A percentile compares a stretch with the other conserved stretches of the same genome.
phyloP scores from a whole-genome alignment of 2,113 vertebrate species.

The Varanus komodoensis region DNA sequence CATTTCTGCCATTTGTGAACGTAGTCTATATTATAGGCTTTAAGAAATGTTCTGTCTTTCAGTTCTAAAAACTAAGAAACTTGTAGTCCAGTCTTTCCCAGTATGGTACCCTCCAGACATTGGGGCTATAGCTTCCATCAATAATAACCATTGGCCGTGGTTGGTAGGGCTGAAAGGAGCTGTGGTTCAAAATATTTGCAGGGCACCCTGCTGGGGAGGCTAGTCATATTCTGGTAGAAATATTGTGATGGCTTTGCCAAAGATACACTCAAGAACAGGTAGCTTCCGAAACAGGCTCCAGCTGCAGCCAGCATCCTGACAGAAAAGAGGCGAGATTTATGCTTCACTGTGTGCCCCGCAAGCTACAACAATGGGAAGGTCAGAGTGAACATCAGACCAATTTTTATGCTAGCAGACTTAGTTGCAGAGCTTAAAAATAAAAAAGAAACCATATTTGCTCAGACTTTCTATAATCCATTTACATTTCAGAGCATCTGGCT shows the following conservation, averaged over 20 bases:
- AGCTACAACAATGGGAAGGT: constrained; percentile 45
- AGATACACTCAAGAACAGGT: constrained; percentile 32
- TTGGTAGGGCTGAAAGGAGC: too few species aligned
- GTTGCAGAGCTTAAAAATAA: constrained; percentile 35
- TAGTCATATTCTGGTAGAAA: background rate
- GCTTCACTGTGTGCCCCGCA: constrained; percentile 53
- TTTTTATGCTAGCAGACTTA: constrained; percentile 61
- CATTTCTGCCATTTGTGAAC: too few species aligned
- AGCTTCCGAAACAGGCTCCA: constrained; percentile 64
- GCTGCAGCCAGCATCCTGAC: constrained; percentile 48
- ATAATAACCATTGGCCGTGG: too few species aligned
- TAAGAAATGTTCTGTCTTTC: background rate
- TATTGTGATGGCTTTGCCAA: background rate
- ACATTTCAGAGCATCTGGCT: constrained; percentile 35
- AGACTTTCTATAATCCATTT: constrained; percentile 38
- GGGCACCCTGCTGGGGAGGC: too few species aligned
- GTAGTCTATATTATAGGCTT: background rate
- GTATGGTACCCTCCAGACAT: too few species aligned
- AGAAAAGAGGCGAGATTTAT: constrained; percentile 44
- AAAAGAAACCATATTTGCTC: constrained; percentile 40
- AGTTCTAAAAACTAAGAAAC: background rate
- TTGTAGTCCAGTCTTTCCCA: too few species aligned
- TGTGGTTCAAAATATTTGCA: too few species aligned
- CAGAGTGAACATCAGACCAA: constrained; percentile 50
- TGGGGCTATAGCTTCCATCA: too few species aligned